Percentiles rank a stretch among this genome's conserved stretches.
Evolutionary conservation across 2,113 vertebrate species (phyloP).

Genomic region (Diadophis punctatus): DNA sequence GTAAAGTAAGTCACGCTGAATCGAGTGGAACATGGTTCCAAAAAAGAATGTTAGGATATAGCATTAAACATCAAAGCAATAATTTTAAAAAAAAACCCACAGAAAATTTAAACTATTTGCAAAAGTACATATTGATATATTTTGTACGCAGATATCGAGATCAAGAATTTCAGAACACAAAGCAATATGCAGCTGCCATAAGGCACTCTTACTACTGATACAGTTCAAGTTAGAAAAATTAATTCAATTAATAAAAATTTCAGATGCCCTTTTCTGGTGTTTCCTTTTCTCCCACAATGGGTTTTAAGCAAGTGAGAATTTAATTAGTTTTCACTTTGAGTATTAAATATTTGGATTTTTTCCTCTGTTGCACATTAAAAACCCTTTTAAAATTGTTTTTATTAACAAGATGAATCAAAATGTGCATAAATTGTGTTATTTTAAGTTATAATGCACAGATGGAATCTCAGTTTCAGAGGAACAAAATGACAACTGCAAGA

Average conservation of each 20-base stretch:
- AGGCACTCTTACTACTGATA: conserved; percentile 37
- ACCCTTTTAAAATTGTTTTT: not conserved
- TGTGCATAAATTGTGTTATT: not conserved
- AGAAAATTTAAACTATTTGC: conserved; percentile 33
- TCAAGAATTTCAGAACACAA: conserved; percentile 56
- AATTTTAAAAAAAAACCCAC: not conserved
- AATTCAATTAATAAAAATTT: not conserved
- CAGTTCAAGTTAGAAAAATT: conserved; percentile 18
- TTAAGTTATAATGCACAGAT: not conserved
- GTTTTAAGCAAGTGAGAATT: not conserved
- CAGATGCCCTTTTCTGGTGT: not conserved
- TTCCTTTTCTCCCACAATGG: conserved; percentile 1
- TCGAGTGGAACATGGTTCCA: not conserved
- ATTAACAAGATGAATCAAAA: not conserved
- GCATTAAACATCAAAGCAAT: conserved; percentile 31
- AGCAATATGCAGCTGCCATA: conserved; percentile 62
- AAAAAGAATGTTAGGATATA: conserved; percentile 16
- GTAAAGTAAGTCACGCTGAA: not conserved
- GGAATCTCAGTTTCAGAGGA: conserved; percentile 13
- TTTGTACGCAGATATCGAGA: conserved; percentile 13
- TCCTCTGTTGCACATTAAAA: not conserved
- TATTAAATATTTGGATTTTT: not conserved
- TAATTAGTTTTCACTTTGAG: not conserved
- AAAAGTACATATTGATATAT: conserved; percentile 45
- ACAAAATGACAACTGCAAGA: conserved; percentile 60